Percentiles rank a stretch among this genome's conserved stretches.
Conservation (phyloP, 1,140 invertebrate species). For the Drosophila orosa region DNA sequence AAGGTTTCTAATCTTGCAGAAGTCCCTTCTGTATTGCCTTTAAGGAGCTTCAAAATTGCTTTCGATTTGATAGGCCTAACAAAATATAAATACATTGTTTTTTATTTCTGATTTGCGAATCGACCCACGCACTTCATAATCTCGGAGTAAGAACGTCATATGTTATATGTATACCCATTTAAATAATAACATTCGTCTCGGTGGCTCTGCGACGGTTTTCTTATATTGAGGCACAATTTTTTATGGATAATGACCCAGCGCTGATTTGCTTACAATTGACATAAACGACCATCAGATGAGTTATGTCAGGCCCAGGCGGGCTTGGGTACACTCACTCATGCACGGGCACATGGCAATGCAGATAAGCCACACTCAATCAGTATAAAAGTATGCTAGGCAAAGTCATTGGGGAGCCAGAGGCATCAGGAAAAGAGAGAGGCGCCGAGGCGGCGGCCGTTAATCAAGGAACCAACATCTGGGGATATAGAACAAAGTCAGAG, state of each 20-base stretch:
- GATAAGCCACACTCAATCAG: constrained; percentile 80
- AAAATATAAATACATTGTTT: neutral
- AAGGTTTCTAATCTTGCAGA: neutral
- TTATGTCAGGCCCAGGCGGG: constrained; percentile 62
- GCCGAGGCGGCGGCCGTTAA: constrained; percentile 64
- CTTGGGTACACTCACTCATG: constrained; percentile 30
- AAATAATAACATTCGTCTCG: constrained; percentile 81
- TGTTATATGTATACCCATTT: constrained; percentile 65
- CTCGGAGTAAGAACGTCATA: constrained; percentile 12
- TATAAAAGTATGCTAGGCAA: constrained; percentile 74
- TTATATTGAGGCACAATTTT: constrained; percentile 33
- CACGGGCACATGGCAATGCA: constrained; percentile 41
- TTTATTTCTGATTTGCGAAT: neutral
- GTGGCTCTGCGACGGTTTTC: constrained; percentile 55
- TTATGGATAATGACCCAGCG: constrained; percentile 60
- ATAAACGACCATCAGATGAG: constrained; percentile 74
- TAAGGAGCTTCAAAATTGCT: neutral
- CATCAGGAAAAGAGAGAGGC: constrained; percentile 10
- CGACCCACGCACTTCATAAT: constrained; percentile 47
- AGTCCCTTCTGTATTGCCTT: neutral
- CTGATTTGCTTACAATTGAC: constrained; percentile 82
- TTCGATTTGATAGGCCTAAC: neutral
- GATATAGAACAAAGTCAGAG: constrained; percentile 59
- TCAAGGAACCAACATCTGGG: constrained; percentile 55
- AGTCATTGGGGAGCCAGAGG: constrained; percentile 17